Percentiles rank a stretch among this genome's conserved stretches.
These are phyloP conservation scores for Carassius carassius DNA, from an alignment of 2,113 vertebrate genomes.

Conservation along the genomic window DNA sequence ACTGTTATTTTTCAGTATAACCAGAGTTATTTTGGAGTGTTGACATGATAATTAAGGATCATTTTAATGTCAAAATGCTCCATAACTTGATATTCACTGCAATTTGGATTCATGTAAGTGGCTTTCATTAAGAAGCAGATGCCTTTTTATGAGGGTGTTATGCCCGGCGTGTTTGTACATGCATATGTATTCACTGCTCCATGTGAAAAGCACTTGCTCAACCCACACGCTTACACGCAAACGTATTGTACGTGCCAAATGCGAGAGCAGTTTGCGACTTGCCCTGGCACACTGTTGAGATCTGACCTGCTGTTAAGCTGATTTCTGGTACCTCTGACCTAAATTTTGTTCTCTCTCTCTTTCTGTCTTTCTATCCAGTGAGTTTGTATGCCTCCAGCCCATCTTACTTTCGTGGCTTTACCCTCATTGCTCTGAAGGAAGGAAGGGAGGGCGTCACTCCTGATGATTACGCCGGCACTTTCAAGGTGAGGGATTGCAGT, in stretches of 20 bases:
- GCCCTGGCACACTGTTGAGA: slow-evolving; percentile 47
- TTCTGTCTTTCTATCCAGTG: slow-evolving; percentile 73
- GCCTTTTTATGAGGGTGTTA: slow-evolving; percentile 8
- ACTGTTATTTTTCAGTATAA: not conserved
- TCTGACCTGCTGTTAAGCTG: slow-evolving; percentile 44
- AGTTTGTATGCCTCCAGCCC: slow-evolving; percentile 87
- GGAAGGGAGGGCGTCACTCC: slow-evolving; percentile 88
- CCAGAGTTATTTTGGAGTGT: not conserved
- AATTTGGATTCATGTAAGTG: slow-evolving; percentile 21
- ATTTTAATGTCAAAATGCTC: not conserved
- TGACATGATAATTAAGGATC: not conserved
- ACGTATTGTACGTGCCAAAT: slow-evolving; percentile 9
- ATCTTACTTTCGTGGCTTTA: slow-evolving; percentile 93
- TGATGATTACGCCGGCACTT: slow-evolving; percentile 87
- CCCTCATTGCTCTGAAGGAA: slow-evolving; percentile 89
- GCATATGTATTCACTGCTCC: slow-evolving; percentile 31
- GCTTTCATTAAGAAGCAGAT: slow-evolving; percentile 31
- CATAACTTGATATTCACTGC: slow-evolving; percentile 3
- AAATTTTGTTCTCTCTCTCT: slow-evolving; percentile 53
- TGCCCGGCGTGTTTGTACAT: slow-evolving; percentile 42
- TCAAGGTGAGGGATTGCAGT: slow-evolving; percentile 84
- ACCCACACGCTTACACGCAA: slow-evolving; percentile 22
- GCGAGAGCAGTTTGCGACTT: slow-evolving; percentile 45
- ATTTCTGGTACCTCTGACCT: slow-evolving; percentile 59
- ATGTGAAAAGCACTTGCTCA: slow-evolving; percentile 23